Base-by-base conservation (phyloP, 2,888 invertebrate species). In the Cephus nigrinus region DNA sequence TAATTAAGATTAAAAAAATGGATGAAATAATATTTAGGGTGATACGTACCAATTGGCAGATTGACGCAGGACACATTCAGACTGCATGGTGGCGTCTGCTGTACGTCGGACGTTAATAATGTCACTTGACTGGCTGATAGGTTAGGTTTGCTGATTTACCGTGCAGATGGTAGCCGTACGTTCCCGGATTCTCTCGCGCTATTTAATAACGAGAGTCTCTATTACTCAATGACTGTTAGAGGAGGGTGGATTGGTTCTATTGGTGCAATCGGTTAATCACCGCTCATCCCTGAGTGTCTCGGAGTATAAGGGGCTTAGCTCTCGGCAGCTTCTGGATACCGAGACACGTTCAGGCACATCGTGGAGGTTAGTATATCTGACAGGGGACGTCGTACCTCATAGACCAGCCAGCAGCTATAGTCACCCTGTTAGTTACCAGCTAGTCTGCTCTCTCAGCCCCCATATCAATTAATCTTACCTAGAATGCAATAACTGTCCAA, bases 401-500 rank as follows among this genome's bases (percentile, higher is more conserved):
- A 68, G 73, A 40, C 78, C 72, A 31, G 33, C 73, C 73, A 30
- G 31, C 32, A 30, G 71, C 32, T 5, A 32, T 32, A 40, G 40
- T 40, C 40, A 40, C 40, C 40, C 40, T 40, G 40, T 40, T 40
- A 40, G 40, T 15, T 40, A 40, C 69, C 15, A 23, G 23, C 69
- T 40, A 33, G 73, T 30, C 55, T 40, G 74, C 74, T 75, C 72
- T 71, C 76, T 77, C 79, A 69, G 55, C 76, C 87, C 87, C 88
- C 86, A 85, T 86, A 87, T 88, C 91, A 90, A 91, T 91, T 91
- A 91, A 91, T 91, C 91, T 91, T 91, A 88, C 88, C 88, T 89
- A 91, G 91, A 91, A 91, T 91, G 91, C 91, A 91, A 91, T 91
- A 91, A 91, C 91, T 91, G 91, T 91, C 91, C 91, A 90, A 91